phyloP scores from a whole-genome alignment of 1,140 invertebrate genomes.

The Scaptomyza montana region DNA sequence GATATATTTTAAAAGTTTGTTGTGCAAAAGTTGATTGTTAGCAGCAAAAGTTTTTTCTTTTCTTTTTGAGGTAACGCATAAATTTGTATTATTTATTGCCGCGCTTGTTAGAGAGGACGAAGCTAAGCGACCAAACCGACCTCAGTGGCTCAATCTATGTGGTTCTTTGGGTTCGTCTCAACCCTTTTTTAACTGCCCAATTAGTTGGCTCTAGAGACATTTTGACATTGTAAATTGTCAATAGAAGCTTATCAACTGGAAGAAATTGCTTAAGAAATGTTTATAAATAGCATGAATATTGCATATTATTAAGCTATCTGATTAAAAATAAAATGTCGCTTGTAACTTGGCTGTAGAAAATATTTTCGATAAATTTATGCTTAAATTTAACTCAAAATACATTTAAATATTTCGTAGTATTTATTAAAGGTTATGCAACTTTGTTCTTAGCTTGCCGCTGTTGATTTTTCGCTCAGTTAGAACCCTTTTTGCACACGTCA shows the following conservation, averaged over 20 bases:
- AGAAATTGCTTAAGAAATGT: too few species aligned
- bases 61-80: conserved; percentile 42
- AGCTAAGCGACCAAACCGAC: neutral
- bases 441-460: conserved; percentile 1
- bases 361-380: too few species aligned
- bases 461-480: conserved; percentile 18
- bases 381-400: too few species aligned
- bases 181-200: too few species aligned
- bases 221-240: conserved; percentile 6
- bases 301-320: too few species aligned
- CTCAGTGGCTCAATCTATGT: neutral
- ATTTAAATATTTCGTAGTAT: too few species aligned
- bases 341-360: too few species aligned
- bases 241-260: neutral
- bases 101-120: conserved; percentile 28
- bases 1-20: conserved; percentile 32
- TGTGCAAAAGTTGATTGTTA: conserved; percentile 49
- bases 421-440: too few species aligned
- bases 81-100: conserved; percentile 54
- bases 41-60: conserved; percentile 24
- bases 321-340: too few species aligned
- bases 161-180: neutral
- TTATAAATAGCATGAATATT: too few species aligned
- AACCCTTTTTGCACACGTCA: conserved; percentile 17
- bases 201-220: neutral